Base-by-base conservation (phyloP, 2,113 vertebrate species). In the Hypocryptadius cinnamomeus region DNA sequence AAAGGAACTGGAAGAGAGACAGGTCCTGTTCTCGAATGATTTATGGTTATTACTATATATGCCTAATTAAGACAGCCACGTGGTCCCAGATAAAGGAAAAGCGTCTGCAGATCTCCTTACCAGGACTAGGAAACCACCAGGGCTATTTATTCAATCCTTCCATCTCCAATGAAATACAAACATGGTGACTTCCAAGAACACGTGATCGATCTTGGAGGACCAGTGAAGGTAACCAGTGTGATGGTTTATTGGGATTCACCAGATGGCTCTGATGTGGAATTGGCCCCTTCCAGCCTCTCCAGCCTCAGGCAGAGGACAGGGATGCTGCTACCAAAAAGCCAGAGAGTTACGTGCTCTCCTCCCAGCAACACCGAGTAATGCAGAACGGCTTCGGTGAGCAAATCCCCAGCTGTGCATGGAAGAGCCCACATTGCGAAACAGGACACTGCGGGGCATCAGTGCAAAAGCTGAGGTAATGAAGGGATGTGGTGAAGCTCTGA, bases 201-300 rank as follows among this genome's bases (percentile, higher is more conserved):
- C n/a, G 60, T 40, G 74, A 91, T 65, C 63, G 3, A 1, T 50
- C 84, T 60, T 80, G 82, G 60, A 92, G 79, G 51, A 94, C 70
- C 64, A 85, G 65, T 33, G 77, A 94, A 94, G 64, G 68, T 73
- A 89, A 94, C 56, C 7, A 51, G 30, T 51, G 30, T 24, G 28
- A 91, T 53, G 76, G 79, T 83, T 94, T 90, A 81, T 84, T 2
- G 0, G 60, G 56, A 93, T 88, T 68, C 79, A 74, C 44, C 64
- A 88, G 76, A 45, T 25, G 48, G 60, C 70, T 95, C 81, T 90
- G 79, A 95, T 88, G 91, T 92, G 79, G 82, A 92, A 85, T 74
- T 78, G 60, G 82, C 40, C 64, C 53, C 56, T 91, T 92, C 79
- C 82, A 91, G 51, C 47, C n/a, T 57, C 66, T 80, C 63, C 42